Percentiles rank a stretch among this genome's conserved stretches.
Evolutionary conservation across 2,797 vertebrate species (phyloP).

Genomic region (Pseudomugil gertrudae): DNA sequence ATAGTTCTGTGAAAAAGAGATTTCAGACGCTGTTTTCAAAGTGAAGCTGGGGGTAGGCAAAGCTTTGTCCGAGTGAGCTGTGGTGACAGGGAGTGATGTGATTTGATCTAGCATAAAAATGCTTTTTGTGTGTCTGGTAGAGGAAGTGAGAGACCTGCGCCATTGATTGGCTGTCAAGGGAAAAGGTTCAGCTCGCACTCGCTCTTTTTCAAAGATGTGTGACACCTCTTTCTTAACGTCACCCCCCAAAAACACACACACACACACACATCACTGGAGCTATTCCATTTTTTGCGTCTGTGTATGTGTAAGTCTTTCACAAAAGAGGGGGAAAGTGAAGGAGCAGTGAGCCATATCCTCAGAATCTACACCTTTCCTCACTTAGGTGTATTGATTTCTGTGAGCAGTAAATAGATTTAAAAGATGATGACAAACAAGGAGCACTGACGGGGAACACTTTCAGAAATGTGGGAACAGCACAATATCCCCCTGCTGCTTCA

Average conservation of each 20-base stretch:
- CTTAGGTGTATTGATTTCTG: conserved; percentile 84
- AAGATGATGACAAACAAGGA: conserved; percentile 83
- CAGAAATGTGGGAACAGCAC: conserved; percentile 79
- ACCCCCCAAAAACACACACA: conserved; percentile 46
- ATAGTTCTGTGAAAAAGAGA: conserved; percentile 46
- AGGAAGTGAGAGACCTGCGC: conserved; percentile 69
- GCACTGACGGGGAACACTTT: conserved; percentile 76
- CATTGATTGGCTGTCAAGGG: conserved; percentile 74
- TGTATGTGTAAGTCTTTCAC: conserved; percentile 26
- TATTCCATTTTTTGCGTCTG: conserved; percentile 17
- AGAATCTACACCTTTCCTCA: conserved; percentile 82
- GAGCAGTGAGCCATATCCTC: conserved; percentile 64
- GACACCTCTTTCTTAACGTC: conserved; percentile 57
- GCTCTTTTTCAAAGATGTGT: conserved; percentile 64
- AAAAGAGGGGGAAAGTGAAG: conserved; percentile 28
- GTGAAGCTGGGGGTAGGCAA: conserved; percentile 25
- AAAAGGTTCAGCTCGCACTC: conserved; percentile 61
- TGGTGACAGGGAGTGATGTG: conserved; percentile 70
- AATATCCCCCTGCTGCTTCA: conserved; percentile 71
- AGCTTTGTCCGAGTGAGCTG: conserved; percentile 54
- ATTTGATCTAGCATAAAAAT: conserved; percentile 81
- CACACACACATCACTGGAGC: conserved; percentile 36
- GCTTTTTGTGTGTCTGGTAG: conserved; percentile 71
- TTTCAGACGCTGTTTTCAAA: conserved; percentile 42
- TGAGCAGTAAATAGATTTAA: conserved; percentile 85